Percentiles rank a stretch among this genome's conserved stretches.
Conservation (phyloP, 2,113 vertebrate genomes). For the Amia ocellicauda region DNA sequence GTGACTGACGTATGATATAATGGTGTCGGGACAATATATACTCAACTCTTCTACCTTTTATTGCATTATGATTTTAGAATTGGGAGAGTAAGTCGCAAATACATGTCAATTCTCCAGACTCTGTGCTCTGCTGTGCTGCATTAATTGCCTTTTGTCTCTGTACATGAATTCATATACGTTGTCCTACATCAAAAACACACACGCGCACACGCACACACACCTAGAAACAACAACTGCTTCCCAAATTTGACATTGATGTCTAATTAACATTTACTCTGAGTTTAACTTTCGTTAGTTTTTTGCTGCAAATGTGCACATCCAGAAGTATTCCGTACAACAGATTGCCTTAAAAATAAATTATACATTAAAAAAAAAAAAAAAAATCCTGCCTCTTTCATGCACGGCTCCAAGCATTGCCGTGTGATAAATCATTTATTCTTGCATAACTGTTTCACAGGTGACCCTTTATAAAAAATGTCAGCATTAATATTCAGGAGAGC, state of each 20-base stretch:
- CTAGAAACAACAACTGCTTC: background rate
- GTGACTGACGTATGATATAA: background rate
- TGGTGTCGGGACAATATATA: background rate
- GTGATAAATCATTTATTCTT: conserved; percentile 23
- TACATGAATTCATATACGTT: background rate
- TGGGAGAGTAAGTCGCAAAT: too few species aligned
- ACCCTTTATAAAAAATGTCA: conserved; percentile 28
- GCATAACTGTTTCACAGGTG: conserved; percentile 31
- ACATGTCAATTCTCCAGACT: background rate
- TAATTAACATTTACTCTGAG: conserved; percentile 13
- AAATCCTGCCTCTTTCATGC: too few species aligned
- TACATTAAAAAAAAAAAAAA: background rate
- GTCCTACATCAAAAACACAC: background rate
- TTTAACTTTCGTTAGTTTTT: background rate
- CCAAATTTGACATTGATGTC: background rate
- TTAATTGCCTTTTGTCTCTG: conserved; percentile 1
- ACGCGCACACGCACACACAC: too few species aligned
- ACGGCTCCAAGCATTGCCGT: too few species aligned
- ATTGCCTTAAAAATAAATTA: too few species aligned
- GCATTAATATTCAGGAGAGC: conserved; percentile 34
- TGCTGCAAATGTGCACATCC: background rate
- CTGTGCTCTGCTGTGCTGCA: background rate
- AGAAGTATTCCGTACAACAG: too few species aligned
- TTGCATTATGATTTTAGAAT: background rate
- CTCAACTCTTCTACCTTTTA: background rate